These are phyloP conservation scores for Drosophila incognita DNA, from an alignment of 2,888 invertebrate species.

Conservation along the genomic window DNA sequence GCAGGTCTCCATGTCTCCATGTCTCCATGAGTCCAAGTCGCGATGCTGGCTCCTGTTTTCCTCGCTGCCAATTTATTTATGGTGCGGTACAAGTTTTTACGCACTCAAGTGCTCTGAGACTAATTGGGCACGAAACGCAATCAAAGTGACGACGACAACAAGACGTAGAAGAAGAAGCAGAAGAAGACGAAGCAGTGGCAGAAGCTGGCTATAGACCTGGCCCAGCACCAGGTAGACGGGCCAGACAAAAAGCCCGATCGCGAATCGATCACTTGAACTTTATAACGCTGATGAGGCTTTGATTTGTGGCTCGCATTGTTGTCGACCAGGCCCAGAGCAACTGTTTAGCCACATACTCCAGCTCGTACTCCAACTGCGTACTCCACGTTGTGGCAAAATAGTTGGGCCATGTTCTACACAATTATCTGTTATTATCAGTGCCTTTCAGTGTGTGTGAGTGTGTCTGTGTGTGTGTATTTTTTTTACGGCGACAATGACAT, in stretches of 20 bases:
- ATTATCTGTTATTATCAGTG: conserved; percentile 83
- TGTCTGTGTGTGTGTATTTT: conserved; percentile 2
- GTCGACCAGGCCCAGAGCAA: conserved; percentile 22
- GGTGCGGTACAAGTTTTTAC: conserved; percentile 85
- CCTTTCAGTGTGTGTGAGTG: conserved; percentile 50
- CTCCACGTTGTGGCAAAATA: conserved; percentile 63
- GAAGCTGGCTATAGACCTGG: conserved; percentile 11
- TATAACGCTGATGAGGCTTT: conserved; percentile 78
- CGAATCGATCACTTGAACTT: conserved; percentile 78
- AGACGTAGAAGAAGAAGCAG: conserved; percentile 25
- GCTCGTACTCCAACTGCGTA: conserved; percentile 14
- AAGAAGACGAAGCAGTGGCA: no score
- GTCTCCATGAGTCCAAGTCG: conserved; percentile 10
- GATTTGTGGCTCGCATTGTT: conserved; percentile 63
- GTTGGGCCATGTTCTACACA: conserved; percentile 84
- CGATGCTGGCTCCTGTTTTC: conserved; percentile 74
- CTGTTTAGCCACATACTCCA: conserved; percentile 31
- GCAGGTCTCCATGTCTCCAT: conserved; percentile 1
- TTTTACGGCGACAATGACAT: conserved; percentile 66
- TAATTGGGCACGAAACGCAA: conserved; percentile 85
- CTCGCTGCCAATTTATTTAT: conserved; percentile 83
- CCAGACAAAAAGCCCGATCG: conserved; percentile 18
- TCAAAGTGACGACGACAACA: conserved; percentile 79
- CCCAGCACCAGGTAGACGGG: conserved; percentile 17
- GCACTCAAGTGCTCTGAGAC: conserved; percentile 85